Percentiles rank a stretch among this genome's conserved stretches.
phyloP scores from a whole-genome alignment of 2,797 vertebrate genomes.

The Eulemur rubriventer region DNA sequence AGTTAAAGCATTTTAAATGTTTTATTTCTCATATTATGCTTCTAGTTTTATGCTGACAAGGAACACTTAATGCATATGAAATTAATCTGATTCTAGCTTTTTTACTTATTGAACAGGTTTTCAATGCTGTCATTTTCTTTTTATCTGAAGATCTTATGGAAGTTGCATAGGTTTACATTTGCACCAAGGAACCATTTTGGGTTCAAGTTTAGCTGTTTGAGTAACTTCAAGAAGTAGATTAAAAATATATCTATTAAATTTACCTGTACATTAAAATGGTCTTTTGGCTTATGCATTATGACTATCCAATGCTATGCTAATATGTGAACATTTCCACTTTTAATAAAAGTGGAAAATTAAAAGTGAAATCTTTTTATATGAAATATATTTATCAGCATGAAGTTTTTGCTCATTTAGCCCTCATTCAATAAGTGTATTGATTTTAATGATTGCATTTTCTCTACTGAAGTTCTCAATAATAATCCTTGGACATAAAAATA shows the following conservation, averaged over 20 bases:
- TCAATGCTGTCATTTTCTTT: conserved; percentile 21
- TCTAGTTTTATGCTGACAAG: conserved; percentile 21
- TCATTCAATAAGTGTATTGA: conserved; percentile 11
- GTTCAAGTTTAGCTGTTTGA: neutral
- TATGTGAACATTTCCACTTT: neutral
- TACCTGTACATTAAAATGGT: neutral
- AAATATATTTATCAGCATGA: conserved; percentile 22
- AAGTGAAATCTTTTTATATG: neutral
- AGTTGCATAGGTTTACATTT: neutral
- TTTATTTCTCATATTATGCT: conserved; percentile 31
- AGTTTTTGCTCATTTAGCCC: neutral
- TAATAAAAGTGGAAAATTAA: conserved; percentile 37
- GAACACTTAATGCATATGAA: neutral
- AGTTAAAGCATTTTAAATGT: conserved; percentile 29
- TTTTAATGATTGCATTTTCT: conserved; percentile 35
- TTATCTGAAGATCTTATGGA: neutral
- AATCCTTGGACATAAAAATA: conserved; percentile 5
- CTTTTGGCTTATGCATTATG: neutral
- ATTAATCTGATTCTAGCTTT: conserved; percentile 9
- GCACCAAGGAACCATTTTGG: neutral
- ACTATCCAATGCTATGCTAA: neutral
- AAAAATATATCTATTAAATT: conserved; percentile 9
- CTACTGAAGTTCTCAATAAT: conserved; percentile 28
- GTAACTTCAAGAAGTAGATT: neutral
- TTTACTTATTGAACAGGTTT: neutral